Percentiles rank a stretch among this genome's conserved stretches.
Evolutionary conservation across 2,888 invertebrate species (phyloP).

Genomic region (Eulithis testata): DNA sequence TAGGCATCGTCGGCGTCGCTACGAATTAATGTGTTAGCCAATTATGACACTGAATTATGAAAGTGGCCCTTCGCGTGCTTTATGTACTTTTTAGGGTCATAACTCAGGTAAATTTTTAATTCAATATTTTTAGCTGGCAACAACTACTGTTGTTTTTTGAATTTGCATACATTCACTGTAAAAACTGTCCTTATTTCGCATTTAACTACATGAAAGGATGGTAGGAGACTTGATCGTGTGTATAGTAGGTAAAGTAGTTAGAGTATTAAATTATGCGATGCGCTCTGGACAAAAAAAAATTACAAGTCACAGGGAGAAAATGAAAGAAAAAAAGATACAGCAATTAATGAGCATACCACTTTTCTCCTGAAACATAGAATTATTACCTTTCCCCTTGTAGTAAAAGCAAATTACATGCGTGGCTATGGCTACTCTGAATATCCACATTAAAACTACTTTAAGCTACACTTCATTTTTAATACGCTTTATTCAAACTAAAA

Average conservation of each 20-base stretch:
- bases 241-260: too few species aligned
- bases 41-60: slow-evolving; percentile 73
- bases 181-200: too few species aligned
- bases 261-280: too few species aligned
- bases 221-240: too few species aligned
- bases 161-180: not conserved
- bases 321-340: too few species aligned
- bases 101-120: slow-evolving; percentile 28
- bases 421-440: slow-evolving; percentile 12
- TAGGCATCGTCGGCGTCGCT: slow-evolving; percentile 50
- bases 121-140: slow-evolving; percentile 19
- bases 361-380: too few species aligned
- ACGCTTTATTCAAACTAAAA: slow-evolving; percentile 18
- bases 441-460: slow-evolving; percentile 10
- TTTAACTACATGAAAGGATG: too few species aligned
- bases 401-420: not conserved
- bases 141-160: slow-evolving; percentile 5
- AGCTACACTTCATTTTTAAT: slow-evolving; percentile 9
- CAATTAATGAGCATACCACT: too few species aligned
- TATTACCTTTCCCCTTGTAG: too few species aligned
- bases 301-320: too few species aligned
- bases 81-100: slow-evolving; percentile 33
- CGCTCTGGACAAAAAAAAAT: too few species aligned
- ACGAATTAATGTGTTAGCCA: slow-evolving; percentile 62
- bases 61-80: slow-evolving; percentile 66